A percentile compares a stretch with the other conserved stretches of the same genome.
Conservation (phyloP, 2,113 vertebrate species). For the Hippocampus abdominalis region DNA sequence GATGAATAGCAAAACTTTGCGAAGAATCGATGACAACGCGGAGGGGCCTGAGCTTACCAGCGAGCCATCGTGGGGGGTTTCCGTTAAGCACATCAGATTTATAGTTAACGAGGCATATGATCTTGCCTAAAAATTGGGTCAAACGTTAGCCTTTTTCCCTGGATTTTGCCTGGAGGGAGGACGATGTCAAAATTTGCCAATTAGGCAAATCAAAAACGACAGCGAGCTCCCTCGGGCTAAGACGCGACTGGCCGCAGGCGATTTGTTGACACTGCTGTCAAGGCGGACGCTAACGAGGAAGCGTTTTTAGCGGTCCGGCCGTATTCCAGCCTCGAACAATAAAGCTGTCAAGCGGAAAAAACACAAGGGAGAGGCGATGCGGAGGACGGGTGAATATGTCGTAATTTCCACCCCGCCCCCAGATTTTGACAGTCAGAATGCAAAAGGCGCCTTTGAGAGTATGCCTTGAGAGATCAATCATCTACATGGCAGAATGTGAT, state of each 20-base stretch:
- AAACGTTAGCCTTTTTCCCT: constrained; percentile 29
- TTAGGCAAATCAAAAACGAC: constrained; percentile 45
- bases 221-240: constrained; percentile 26
- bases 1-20: background rate
- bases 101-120: background rate
- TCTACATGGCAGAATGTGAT: no score
- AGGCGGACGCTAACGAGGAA: constrained; percentile 50
- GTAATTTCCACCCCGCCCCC: constrained; percentile 36
- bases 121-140: constrained; percentile 15
- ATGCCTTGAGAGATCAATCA: no score
- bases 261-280: constrained; percentile 36
- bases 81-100: background rate
- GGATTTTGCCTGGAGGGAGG: constrained; percentile 17
- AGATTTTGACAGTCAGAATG: constrained; percentile 16
- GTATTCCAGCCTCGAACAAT: constrained; percentile 18
- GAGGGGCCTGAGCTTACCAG: background rate
- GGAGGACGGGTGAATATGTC: constrained; percentile 26
- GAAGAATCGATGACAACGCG: background rate
- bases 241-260: constrained; percentile 40
- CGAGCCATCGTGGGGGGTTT: background rate
- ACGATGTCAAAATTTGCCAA: constrained; percentile 26
- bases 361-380: constrained; percentile 30
- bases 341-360: constrained; percentile 46
- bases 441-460: constrained; percentile 13
- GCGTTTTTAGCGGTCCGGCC: constrained; percentile 24